A percentile compares a stretch with the other conserved stretches of the same genome.
phyloP scores from a whole-genome alignment of 2,113 vertebrate genomes.

The Trematomus loennbergii region DNA sequence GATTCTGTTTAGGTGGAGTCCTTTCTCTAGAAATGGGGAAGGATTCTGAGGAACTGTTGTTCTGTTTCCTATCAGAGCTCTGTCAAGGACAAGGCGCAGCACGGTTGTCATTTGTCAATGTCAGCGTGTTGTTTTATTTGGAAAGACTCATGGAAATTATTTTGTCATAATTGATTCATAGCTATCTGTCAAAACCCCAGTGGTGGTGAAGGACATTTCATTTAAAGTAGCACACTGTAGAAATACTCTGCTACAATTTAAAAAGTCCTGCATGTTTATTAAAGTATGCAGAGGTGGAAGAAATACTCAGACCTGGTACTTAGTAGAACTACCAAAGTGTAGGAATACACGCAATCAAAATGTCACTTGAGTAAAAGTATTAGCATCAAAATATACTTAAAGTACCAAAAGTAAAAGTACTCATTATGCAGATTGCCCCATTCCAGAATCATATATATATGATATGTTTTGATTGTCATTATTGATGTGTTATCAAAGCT shows the following conservation, averaged over 20 bases:
- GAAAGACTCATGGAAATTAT: not conserved
- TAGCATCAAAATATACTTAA: too few species aligned
- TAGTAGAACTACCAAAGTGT: too few species aligned
- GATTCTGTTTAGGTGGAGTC: slow-evolving; percentile 10
- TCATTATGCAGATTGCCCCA: too few species aligned
- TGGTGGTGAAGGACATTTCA: not conserved
- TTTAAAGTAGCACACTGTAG: not conserved
- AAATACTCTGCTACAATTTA: not conserved
- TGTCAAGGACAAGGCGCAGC: not conserved
- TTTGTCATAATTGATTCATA: not conserved
- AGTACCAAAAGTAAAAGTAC: too few species aligned
- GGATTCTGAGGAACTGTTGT: slow-evolving; percentile 53
- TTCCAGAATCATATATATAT: too few species aligned
- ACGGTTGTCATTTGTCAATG: not conserved
- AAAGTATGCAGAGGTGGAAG: too few species aligned
- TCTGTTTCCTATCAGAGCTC: not conserved
- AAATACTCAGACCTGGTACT: too few species aligned
- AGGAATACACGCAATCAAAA: too few species aligned
- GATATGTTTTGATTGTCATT: too few species aligned
- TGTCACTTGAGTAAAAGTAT: too few species aligned
- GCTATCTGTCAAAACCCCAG: not conserved
- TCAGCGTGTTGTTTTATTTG: not conserved
- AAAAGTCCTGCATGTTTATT: not conserved
- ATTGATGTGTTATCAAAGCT: too few species aligned
- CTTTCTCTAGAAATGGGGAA: slow-evolving; percentile 58